Conservation (phyloP, 1,140 invertebrate genomes). For the Rhynchophorus ferrugineus region DNA sequence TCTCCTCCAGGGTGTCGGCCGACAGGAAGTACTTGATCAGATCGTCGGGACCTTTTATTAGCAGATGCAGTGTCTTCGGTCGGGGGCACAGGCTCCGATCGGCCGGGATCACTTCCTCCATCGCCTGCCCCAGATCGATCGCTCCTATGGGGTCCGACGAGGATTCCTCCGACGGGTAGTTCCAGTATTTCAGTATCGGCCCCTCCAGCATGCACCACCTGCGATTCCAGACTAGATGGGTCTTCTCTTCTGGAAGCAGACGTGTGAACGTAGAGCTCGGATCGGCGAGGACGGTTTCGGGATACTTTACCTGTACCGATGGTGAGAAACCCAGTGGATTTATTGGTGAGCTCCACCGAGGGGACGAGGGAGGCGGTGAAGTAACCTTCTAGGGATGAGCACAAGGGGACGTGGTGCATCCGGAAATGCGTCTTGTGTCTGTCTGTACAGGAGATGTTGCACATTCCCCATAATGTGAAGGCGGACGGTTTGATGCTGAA, state of each 20-base stretch:
- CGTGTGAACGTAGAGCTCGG: too few relatives aligned
- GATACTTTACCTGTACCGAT: conserved; percentile 31
- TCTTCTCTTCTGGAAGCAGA: conserved; percentile 17
- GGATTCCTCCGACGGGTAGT: conserved; percentile 40
- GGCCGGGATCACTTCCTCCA: conserved; percentile 26
- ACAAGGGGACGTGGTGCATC: conserved; percentile 28
- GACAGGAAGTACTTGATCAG: conserved; percentile 33
- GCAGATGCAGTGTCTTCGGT: conserved; percentile 38
- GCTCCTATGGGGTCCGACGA: conserved; percentile 28
- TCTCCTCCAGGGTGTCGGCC: conserved; percentile 36
- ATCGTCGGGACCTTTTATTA: conserved; percentile 21
- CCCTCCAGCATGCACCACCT: conserved; percentile 41
- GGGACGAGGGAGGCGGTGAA: conserved; percentile 35
- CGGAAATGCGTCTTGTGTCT: conserved; percentile 23
- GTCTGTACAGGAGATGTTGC: conserved; percentile 21
- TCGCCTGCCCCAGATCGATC: conserved; percentile 39
- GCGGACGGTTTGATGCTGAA: conserved; percentile 17
- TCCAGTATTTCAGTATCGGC: conserved; percentile 40
- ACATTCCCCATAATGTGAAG: conserved; percentile 26
- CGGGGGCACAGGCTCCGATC: conserved; percentile 38
- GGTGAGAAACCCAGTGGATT: conserved; percentile 40
- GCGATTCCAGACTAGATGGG: conserved; percentile 38
- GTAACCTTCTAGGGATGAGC: conserved; percentile 31
- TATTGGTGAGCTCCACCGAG: conserved; percentile 29
- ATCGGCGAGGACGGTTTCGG: too few relatives aligned